Evolutionary conservation across 2,888 invertebrate species (phyloP), one percentile per base, ranked within the genome.

Genomic region (Drosophila histrio): DNA sequence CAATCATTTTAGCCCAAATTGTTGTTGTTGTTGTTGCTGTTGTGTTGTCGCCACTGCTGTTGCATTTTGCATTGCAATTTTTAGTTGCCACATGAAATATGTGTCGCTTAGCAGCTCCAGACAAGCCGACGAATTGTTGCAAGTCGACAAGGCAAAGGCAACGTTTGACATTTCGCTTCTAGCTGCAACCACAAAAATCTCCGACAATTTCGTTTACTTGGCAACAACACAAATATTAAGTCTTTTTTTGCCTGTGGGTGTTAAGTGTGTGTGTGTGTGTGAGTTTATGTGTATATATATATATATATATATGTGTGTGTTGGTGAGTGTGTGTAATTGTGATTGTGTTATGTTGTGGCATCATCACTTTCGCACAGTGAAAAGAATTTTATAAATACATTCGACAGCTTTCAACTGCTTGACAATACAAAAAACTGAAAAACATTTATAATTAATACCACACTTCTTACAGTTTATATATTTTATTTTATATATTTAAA

Each of bases 1-100:
- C 79, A 83, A 82, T 79, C 72, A 75, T 79, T 81, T 83, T 83
- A 83, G 71, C 81, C 84, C 79, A 81, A 77, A 84, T 82, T 71
- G 72, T 64, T 56, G 36, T 34, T 47, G 44, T 13, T 56, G 17
- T n/a, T 30, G 11, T 21, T 32, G 41, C n/a, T 26, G 44, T 30
- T 61, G 24, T 39, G 38, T 8, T 49, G 32, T 7, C 32, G 15
- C 21, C 24, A 26, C 17, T 26, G 53, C 38, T 59, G 32, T 19
- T 68, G 49, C 60, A 66, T 66, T 58, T 62, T 58, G 68, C 56
- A 64, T 70, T 70, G 69, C 61, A 65, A 63, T 64, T 74, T 76
- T 72, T 60, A 71, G 62, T 66, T 79, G 46, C 72, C 63, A 58
- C 63, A 67, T 57, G 61, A 57, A 63, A 62, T 62, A 68, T 75